Conservation (phyloP, 1,140 invertebrate genomes). For the Hycleus cichorii region DNA sequence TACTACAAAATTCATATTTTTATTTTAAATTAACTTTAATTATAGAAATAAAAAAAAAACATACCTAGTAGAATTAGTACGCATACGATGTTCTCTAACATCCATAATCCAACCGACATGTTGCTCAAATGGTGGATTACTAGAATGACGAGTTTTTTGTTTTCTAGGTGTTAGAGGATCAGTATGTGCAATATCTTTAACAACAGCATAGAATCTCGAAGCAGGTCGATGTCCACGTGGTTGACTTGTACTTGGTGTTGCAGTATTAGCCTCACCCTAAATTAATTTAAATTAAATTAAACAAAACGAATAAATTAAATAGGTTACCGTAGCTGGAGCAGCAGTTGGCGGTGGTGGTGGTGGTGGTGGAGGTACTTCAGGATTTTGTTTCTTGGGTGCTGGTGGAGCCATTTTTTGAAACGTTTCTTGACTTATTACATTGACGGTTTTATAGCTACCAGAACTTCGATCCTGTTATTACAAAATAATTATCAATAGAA, state of each 20-base stretch:
- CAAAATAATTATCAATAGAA: background rate
- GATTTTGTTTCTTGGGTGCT: slow-evolving; percentile 55
- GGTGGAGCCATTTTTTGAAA: slow-evolving; percentile 74
- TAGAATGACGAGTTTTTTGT: slow-evolving; percentile 85
- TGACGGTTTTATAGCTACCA: slow-evolving; percentile 76
- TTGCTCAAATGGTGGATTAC: slow-evolving; percentile 87
- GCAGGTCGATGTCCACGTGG: slow-evolving; percentile 42
- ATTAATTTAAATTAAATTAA: background rate
- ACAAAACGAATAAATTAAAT: background rate
- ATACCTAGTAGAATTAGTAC: slow-evolving; percentile 66
- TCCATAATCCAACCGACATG: slow-evolving; percentile 98
- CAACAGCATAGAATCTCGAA: slow-evolving; percentile 88
- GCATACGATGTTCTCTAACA: slow-evolving; percentile 68
- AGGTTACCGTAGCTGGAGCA: background rate
- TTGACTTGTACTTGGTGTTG: slow-evolving; percentile 3
- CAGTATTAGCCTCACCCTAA: background rate
- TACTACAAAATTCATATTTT: slow-evolving; percentile 24
- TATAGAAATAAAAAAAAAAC: background rate
- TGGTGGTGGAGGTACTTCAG: slow-evolving; percentile 69
- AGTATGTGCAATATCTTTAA: slow-evolving; percentile 63
- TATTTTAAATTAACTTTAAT: background rate
- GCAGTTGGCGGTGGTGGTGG: slow-evolving; percentile 44
- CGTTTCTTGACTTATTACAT: slow-evolving; percentile 79
- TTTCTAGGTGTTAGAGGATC: slow-evolving; percentile 68
- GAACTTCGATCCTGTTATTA: slow-evolving; percentile 31